Base-by-base conservation (phyloP, 2,113 vertebrate genomes). In the Elaphurus davidianus region DNA sequence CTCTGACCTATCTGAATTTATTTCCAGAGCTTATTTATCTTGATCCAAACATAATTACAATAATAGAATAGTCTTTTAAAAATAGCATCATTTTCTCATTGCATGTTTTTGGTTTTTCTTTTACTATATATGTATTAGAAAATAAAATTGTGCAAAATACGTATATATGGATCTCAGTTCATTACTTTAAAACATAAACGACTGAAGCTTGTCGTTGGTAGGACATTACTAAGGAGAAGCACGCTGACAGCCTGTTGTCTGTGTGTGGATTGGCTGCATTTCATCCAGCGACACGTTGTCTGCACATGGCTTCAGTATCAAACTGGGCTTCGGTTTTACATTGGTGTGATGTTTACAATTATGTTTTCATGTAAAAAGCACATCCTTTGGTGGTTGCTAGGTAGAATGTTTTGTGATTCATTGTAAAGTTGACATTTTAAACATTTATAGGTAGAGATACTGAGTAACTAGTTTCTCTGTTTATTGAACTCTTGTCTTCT, bases 371-470 rank as follows among this genome's bases (percentile, higher is more conserved):
- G 67, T 79, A 30, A 89, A 86, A 92, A 85, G 40, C n/a, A 40
- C 3, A 4, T 91, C 30, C 43, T 84, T 33, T 90, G 30, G 40
- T 76, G 10, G 78, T 92, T 85, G 74, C 21, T 59, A 25, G 40
- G 45, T 84, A 67, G 59, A 96, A 28, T 74, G 62, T 60, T 74
- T 62, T 89, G 13, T 28, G 36, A 62, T 57, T 95, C 30, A 78
- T 90, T 97, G n/a, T 94, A 91, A 88, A 95, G 83, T 47, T 79
- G 59, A 97, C 71, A 84, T 92, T 91, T 85, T 81, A 82, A 71
- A 86, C 13, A 21, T 59, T 71, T 60, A 21, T 43, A 82, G 67
- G 45, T 28, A 91, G 16, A 60, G 16, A 23, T 74, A 10, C 74
- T 55, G 17, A 55, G 2, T 62, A 82, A 45, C 47, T 57, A n/a